Base-by-base conservation (phyloP, 2,113 vertebrate species). In the Chamaetylas fuelleborni region DNA sequence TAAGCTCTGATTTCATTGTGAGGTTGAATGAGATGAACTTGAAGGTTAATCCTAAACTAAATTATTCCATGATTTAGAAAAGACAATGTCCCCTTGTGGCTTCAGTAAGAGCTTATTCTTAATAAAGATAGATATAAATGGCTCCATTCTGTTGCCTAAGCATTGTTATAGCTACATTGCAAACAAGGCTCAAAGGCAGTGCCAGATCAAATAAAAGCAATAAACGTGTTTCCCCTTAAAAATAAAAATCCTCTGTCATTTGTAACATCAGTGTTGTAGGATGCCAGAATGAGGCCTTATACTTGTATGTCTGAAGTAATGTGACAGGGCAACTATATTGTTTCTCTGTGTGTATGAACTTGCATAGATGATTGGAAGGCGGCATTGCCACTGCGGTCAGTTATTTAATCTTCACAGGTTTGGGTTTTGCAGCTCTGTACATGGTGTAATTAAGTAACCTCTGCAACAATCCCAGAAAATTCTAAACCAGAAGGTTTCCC, bases 231-330 rank as follows among this genome's bases (percentile, higher is more conserved):
- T 93, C 1, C 13, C 3, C 79, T 71, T 62, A 72, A 64, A 54
- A 80, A 67, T 47, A 64, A 86, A 73, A 81, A 60, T 29, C 4
- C 16, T 54, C 40, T 67, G 58, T 45, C 11, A 34, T 33, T 11
- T 2, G 6, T 53, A 58, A 3, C 14, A 83, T n/a, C 5, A 7
- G 11, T 42, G 29, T 28, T 80, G 19, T 18, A 18, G 26, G 33
- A 64, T 77, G 14, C 5, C 54, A 89, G 33, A 53, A 9, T 24
- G 13, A 86, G 19, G 13, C 57, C 71, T 33, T 71, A 19, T 12
- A 19, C 8, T 86, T 0, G 0, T 33, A 14, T 33, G 5, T 50
- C 11, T 50, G 40, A 88, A 81, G 6, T 17, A 81, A 69, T 11
- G 33, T 72, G 43, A 23, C 20, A 71, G 15, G 19, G 12, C 6